Evolutionary conservation across 2,888 invertebrate genomes (phyloP).

Genomic region (Theretra japonica): DNA sequence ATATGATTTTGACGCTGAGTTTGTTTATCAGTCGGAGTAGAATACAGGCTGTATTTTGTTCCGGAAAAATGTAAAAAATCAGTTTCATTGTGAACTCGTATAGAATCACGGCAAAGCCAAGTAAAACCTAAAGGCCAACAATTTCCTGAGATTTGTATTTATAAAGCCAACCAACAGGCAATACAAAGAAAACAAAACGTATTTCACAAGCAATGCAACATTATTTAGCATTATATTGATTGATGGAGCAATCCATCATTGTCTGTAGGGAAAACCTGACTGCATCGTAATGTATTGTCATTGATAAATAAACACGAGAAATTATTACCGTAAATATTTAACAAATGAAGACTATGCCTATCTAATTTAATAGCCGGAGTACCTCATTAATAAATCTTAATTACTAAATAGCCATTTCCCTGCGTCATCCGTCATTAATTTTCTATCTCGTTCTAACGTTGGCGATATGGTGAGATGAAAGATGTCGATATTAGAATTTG

Average conservation of each 20-base stretch:
- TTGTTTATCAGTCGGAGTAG: too few relatives aligned
- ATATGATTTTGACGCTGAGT: too few relatives aligned
- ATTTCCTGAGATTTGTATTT: neutral
- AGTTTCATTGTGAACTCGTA: too few relatives aligned
- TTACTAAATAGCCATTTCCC: neutral
- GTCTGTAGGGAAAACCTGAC: neutral
- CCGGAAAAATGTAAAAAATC: too few relatives aligned
- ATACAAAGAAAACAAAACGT: neutral
- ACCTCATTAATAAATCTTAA: conserved; percentile 1
- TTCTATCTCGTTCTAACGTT: conserved; percentile 34
- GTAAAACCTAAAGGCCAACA: too few relatives aligned
- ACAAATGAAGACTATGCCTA: neutral
- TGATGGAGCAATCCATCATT: conserved; percentile 16
- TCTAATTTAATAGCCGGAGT: neutral
- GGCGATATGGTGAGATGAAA: conserved; percentile 43
- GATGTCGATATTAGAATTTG: conserved; percentile 43
- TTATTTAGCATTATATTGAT: conserved; percentile 6
- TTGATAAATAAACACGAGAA: neutral
- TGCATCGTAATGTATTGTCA: neutral
- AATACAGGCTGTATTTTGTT: too few relatives aligned
- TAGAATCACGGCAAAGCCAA: too few relatives aligned
- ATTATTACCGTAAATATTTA: conserved; percentile 9
- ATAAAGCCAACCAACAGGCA: neutral
- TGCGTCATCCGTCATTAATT: conserved; percentile 20
- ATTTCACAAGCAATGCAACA: neutral